Percentiles rank a stretch among this genome's conserved stretches.
Conservation (phyloP, 1,140 invertebrate species). For the Apis dorsata region DNA sequence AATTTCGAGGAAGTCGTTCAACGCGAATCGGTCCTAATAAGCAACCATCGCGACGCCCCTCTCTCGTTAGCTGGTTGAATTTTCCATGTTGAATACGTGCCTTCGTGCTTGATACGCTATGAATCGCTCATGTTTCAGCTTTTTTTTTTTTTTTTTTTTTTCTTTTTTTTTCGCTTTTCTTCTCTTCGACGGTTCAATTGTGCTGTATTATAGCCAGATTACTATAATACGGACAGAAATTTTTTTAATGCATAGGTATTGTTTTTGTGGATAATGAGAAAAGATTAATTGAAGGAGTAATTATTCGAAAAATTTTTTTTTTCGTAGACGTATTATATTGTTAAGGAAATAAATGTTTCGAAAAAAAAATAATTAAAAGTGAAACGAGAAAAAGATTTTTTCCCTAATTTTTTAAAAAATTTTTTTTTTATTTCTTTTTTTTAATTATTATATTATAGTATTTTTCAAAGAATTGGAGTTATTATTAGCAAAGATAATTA, state of each 20-base stretch:
- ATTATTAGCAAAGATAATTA: no score
- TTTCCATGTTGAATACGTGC: constrained; percentile 10
- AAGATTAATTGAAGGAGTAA: no score
- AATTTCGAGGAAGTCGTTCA: constrained; percentile 41
- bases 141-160: background rate
- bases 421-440: no score
- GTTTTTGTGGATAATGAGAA: background rate
- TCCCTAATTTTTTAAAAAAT: no score
- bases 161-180: background rate
- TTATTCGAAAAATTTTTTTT: background rate
- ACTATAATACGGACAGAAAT: background rate
- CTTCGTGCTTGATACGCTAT: background rate
- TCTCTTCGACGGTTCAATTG: background rate
- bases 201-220: background rate
- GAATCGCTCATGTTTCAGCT: background rate
- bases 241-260: background rate
- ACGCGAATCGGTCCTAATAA: constrained; percentile 46
- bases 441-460: no score
- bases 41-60: background rate
- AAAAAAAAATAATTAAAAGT: no score
- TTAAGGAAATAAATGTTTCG: no score
- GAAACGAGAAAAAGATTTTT: no score
- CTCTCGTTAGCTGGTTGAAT: constrained; percentile 20
- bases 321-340: background rate
- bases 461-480: no score